Base-by-base conservation (phyloP, 2,888 invertebrate species). In the Macaria liturata region DNA sequence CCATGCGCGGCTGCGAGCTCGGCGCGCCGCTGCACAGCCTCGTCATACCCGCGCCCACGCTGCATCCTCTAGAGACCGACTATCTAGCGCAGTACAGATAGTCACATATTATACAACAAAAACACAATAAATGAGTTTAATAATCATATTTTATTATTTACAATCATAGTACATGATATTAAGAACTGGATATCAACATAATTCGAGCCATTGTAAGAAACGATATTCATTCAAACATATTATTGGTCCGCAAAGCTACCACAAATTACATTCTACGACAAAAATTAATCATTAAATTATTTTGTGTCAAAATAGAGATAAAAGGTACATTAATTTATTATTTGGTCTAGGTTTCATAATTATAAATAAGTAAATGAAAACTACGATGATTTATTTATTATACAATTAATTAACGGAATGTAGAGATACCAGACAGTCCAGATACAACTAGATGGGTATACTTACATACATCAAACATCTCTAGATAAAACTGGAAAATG, bases 21-120 rank as follows among this genome's bases (percentile, higher is more conserved):
- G 99, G 99, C 4, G 93, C 94, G 42, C 99, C 99, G 1, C 93
- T 99, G 46, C 99, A 99, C 89, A 99, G 98, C 46, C 93, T 99
- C 46, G 95, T 99, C 54, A 95, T 99, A 74, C 95, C 97, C 61
- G 97, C 96, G 44, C 93, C 95, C 67, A 85, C 89, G 60, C 91
- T 98, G 81, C 99, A 99, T 93, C 98, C 98, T 7, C 85, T 99
- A 40, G 99, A 99, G 92, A 82, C 92, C 54, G 98, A 99, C 81
- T 98, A 97, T 94, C 87, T 99, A 57, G 85, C 93, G 68, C 95
- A 95, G 79, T 96, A 94, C 83, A 92, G 82, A 84, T 83, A 82
- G 54, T 37, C 8, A 42, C n/a, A 30, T 44, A 53, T 44, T 47
- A 31, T 54, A 20, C 55, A 44, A 63, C 20, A 71, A 74, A 71